Percentiles rank a stretch among this genome's conserved stretches.
Evolutionary conservation across 2,113 vertebrate genomes (phyloP).

Genomic region (Xiphophorus couchianus): DNA sequence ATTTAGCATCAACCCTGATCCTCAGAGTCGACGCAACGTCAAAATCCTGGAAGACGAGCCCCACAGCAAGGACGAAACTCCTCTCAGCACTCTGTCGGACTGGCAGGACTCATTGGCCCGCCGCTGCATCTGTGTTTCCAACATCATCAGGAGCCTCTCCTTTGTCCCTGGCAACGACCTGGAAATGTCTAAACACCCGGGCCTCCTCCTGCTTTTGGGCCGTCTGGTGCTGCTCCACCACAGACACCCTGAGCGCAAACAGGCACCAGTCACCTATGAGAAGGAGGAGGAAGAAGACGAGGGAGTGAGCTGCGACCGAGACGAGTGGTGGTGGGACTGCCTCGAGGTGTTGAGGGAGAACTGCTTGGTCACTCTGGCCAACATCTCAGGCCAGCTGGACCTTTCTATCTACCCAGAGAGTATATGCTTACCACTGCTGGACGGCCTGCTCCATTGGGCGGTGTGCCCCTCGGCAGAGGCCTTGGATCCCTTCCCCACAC

Average conservation of each 20-base stretch:
- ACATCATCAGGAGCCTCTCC: slow-evolving; percentile 96
- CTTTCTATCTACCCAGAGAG: slow-evolving; percentile 96
- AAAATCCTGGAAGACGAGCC: slow-evolving; percentile 97
- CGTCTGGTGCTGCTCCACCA: slow-evolving; percentile 95
- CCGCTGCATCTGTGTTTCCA: slow-evolving; percentile 94
- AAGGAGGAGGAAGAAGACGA: slow-evolving; percentile 97
- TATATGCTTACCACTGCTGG: slow-evolving; percentile 97
- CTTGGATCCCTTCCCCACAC: slow-evolving; percentile 94
- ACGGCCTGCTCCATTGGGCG: slow-evolving; percentile 97
- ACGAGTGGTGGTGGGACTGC: slow-evolving; percentile 99
- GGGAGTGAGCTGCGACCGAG: slow-evolving; percentile 92
- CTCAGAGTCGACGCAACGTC: slow-evolving; percentile 86
- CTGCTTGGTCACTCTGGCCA: slow-evolving; percentile 95
- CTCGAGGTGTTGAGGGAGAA: slow-evolving; percentile 96
- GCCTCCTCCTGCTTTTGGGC: slow-evolving; percentile 93
- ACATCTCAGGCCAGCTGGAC: slow-evolving; percentile 98
- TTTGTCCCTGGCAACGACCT: slow-evolving; percentile 96
- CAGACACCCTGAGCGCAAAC: slow-evolving; percentile 95
- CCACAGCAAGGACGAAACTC: slow-evolving; percentile 96
- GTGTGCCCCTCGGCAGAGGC: slow-evolving; percentile 98
- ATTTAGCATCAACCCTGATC: slow-evolving; percentile 85
- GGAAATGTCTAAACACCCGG: slow-evolving; percentile 97
- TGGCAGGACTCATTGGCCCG: slow-evolving; percentile 97
- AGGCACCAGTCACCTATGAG: slow-evolving; percentile 95
- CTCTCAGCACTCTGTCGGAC: slow-evolving; percentile 91